Base-by-base conservation (phyloP, 2,113 vertebrate genomes). In the Tichodroma muraria region DNA sequence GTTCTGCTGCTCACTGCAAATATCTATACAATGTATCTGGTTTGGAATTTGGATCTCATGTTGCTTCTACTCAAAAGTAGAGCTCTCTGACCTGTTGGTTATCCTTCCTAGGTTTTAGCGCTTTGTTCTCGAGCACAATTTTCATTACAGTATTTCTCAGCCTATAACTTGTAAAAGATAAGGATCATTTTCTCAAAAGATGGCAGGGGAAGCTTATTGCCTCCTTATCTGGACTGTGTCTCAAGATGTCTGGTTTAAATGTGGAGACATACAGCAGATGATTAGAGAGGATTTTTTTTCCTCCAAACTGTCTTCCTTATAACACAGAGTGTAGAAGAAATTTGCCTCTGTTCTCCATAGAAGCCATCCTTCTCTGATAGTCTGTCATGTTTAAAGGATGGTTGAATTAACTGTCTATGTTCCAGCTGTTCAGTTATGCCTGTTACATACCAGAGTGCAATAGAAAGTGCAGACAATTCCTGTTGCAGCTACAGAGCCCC, bases 391-490 rank as follows among this genome's bases (percentile, higher is more conserved):
- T 27, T 65, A 30, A 89, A 56, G 18, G 35, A 22, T 57, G 65
- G 22, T 13, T 3, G 1, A 72, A 61, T 33, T 52, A 64, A 28
- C 40, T 3, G 1, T 13, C 38, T 17, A 16, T 15, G 20, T 40
- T 24, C 49, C 82, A 89, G 17, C 57, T 45, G 19, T 44, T 78
- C 30, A 19, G 44, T 47, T 38, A 9, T 13, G 47, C 11, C 54
- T 68, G 18, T 80, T 95, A 98, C 98, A 22, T 98, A 98, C 98
- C 98, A 98, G 86, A 21, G 98, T 98, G 90, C 98, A 98, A 86
- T 98, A 98, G 94, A 98, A 98, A 11, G 98, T 99, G 96, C 98
- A 99, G 85, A 99, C 98, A 47, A 98, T 90, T 91, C 98, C 98
- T 66, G 98, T 99, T 63, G 98, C 98, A 94, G 98, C 96, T 86